Base-by-base conservation (phyloP, 2,888 invertebrate genomes). In the Drosophila formosana region DNA sequence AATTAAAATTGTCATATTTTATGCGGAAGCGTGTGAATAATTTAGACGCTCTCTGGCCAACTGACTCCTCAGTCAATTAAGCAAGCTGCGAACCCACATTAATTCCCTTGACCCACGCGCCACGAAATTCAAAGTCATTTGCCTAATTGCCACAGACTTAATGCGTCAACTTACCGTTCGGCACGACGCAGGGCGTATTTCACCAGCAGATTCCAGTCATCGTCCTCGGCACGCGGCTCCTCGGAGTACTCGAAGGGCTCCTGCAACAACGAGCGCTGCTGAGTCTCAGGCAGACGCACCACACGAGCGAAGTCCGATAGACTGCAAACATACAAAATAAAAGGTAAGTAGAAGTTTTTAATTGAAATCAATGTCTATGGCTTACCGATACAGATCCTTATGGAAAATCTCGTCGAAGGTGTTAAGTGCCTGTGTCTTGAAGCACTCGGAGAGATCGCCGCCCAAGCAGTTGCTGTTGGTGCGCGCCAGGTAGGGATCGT, bases 381-480 rank as follows among this genome's bases (percentile, higher is more conserved):
- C 90, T 88, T 86, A 93, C 93, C 82, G 65, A 80, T 95, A 95
- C 75, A 93, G 92, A 55, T 93, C 94, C 81, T 95, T 95, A 86
- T 94, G 94, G 89, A 97, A 96, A 91, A 97, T 96, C 60, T 96
- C 96, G 56, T 96, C 95, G 64, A 97, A 95, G 0, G 96, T 95
- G 61, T 94, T 93, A 53, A 97, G 91, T 0, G 97, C 96, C 76
- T 96, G 95, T 0, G 96, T 96, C 89, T 97, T 97, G 90, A 97
- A 97, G 90, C 97, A 97, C 89, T 97, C 96, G 0, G 96, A 95
- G n/a, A 97, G 92, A 90, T 97, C 96, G 4, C 97, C 97, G 70
- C 94, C 95, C 62, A 97, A 92, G 82, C 97, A 97, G 72, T 95
- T 95, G 72, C 95, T 93, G 61, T 96, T 96, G 0, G 95, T 94